Evolutionary conservation across 1,140 invertebrate genomes (phyloP).

Genomic region (Cotesia glomerata): DNA sequence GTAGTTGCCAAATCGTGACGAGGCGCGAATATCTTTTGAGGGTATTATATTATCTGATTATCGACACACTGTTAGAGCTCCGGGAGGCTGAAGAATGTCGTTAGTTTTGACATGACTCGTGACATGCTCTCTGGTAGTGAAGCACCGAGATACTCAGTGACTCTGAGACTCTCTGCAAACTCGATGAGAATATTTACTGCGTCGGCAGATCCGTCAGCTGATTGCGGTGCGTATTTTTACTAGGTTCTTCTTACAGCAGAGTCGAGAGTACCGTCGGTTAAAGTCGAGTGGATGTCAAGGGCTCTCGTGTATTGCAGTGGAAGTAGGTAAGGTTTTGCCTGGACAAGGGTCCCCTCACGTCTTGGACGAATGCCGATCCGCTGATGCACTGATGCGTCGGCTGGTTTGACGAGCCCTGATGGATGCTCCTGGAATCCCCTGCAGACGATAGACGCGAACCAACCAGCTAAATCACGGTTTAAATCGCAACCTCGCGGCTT

Average conservation of each 20-base stretch:
- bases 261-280: slow-evolving; percentile 8
- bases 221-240: slow-evolving; percentile 46
- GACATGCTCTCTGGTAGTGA: background rate
- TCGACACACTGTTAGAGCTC: background rate
- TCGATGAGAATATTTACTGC: slow-evolving; percentile 53
- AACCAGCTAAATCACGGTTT: slow-evolving; percentile 60
- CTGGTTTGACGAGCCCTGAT: slow-evolving; percentile 63
- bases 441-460: slow-evolving; percentile 36
- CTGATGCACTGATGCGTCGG: slow-evolving; percentile 54
- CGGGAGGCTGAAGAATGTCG: slow-evolving; percentile 26
- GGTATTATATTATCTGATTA: background rate
- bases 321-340: slow-evolving; percentile 46
- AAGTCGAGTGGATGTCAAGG: slow-evolving; percentile 16
- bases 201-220: slow-evolving; percentile 53
- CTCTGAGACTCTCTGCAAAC: slow-evolving; percentile 23
- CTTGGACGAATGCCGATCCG: slow-evolving; percentile 56
- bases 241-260: slow-evolving; percentile 19
- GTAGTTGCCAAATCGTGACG: slow-evolving; percentile 30
- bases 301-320: slow-evolving; percentile 5
- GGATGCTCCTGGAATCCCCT: slow-evolving; percentile 59
- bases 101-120: slow-evolving; percentile 31
- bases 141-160: slow-evolving; percentile 1
- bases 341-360: slow-evolving; percentile 22
- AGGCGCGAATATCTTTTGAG: background rate
- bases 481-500: slow-evolving; percentile 42